A percentile compares a stretch with the other conserved stretches of the same genome.
Evolutionary conservation across 2,113 vertebrate species (phyloP).

Genomic region (human): GRCh38 chr2:70067501-70068000

Average conservation of each 20-base stretch:
- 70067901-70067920: background rate
- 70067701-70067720: background rate
- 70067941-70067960: slow-evolving; percentile 5
- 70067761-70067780: background rate
- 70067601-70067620: slow-evolving; percentile 30
- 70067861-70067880: background rate
- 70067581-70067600: background rate
- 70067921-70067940: background rate
- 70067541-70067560: background rate
- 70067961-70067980: background rate
- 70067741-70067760: background rate
- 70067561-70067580: background rate
- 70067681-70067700: background rate
- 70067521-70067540: background rate
- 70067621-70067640: background rate
- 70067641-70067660: background rate
- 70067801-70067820: background rate
- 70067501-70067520: slow-evolving; percentile 22
- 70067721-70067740: background rate
- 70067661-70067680: slow-evolving; percentile 15
- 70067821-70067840: background rate
- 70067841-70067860: background rate
- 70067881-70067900: slow-evolving; percentile 11
- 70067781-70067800: slow-evolving; percentile 23
- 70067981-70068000: background rate